phyloP scores from a whole-genome alignment of 1,140 invertebrate species.

The Brachionus sp. region DNA sequence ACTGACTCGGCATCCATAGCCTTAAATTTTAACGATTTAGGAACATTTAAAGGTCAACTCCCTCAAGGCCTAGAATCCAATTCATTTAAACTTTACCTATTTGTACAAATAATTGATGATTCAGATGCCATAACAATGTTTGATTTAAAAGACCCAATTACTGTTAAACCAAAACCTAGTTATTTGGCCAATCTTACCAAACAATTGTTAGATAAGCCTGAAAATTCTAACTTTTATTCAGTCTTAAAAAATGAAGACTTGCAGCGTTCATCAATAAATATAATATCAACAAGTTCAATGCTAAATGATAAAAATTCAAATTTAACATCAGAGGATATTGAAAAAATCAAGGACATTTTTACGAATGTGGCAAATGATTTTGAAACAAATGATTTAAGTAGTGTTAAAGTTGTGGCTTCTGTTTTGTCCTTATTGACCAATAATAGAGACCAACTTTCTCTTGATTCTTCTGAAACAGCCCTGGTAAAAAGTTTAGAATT shows the following conservation, averaged over 20 bases:
- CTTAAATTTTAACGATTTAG: neutral
- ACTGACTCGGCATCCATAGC: neutral
- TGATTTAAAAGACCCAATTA: neutral
- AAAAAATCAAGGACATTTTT: neutral
- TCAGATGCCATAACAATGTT: neutral
- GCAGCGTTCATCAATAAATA: neutral
- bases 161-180: neutral
- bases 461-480: neutral
- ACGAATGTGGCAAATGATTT: neutral
- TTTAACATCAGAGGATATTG: neutral
- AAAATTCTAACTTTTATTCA: neutral
- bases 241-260: neutral
- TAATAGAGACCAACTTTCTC: neutral
- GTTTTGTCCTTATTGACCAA: neutral
- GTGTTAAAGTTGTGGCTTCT: neutral
- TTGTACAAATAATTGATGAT: conserved; percentile 25
- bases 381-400: neutral
- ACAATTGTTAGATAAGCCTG: neutral
- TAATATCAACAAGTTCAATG: neutral
- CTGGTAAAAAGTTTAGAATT: neutral
- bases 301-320: neutral
- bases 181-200: neutral
- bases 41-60: neutral
- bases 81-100: neutral
- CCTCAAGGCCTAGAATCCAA: neutral